These are phyloP conservation scores for Tychaedon coryphoeus DNA, from an alignment of 2,113 vertebrate species.

Conservation along the genomic window DNA sequence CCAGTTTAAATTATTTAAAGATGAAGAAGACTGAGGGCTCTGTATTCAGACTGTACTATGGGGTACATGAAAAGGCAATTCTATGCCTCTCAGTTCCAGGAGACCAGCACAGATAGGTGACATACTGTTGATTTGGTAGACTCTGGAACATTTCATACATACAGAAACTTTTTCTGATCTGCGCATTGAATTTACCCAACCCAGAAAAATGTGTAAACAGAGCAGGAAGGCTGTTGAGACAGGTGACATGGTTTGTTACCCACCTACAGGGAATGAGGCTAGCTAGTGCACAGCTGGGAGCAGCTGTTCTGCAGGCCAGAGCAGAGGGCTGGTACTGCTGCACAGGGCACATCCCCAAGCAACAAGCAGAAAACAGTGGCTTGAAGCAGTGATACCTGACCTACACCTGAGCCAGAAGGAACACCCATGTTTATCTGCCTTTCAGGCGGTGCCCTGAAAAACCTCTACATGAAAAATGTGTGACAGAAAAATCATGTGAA, in stretches of 20 bases:
- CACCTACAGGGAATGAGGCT: neutral
- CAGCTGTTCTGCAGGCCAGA: neutral
- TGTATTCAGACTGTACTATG: neutral
- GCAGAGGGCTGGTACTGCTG: neutral
- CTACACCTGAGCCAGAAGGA: neutral
- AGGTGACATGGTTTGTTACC: neutral
- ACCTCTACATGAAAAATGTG: neutral
- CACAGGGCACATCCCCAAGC: no score
- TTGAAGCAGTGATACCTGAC: neutral
- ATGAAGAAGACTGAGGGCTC: neutral
- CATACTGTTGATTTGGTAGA: neutral
- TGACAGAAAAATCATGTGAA: neutral
- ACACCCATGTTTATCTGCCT: neutral
- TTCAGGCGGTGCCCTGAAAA: neutral
- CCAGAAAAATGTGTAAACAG: neutral
- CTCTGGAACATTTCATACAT: rapidly evolving
- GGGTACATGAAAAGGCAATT: neutral
- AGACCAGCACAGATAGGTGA: neutral
- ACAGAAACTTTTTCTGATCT: neutral
- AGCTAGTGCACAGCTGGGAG: neutral
- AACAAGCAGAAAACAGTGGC: neutral
- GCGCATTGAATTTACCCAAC: neutral
- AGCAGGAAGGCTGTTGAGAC: neutral
- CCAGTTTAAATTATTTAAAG: neutral
- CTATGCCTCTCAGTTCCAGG: neutral